phyloP scores from a whole-genome alignment of 2,888 invertebrate genomes.

The Perizoma affinitatum region DNA sequence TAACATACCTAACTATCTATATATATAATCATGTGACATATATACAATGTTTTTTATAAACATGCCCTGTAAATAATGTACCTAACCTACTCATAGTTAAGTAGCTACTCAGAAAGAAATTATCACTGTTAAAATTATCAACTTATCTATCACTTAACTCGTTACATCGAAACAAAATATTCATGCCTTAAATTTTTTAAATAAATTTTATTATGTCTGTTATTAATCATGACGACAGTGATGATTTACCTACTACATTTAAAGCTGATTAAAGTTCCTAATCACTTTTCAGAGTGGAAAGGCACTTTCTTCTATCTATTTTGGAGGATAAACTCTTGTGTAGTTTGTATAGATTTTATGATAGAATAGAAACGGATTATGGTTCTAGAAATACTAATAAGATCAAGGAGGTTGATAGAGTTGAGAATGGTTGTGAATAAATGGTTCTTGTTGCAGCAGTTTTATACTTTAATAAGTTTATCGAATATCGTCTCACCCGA shows the following conservation, averaged over 20 bases:
- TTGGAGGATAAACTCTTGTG: conserved; percentile 43
- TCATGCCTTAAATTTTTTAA: conserved; percentile 38
- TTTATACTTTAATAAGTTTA: conserved; percentile 41
- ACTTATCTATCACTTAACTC: conserved; percentile 22
- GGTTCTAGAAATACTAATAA: conserved; percentile 34
- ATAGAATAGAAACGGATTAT: conserved; percentile 34
- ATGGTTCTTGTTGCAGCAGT: conserved; percentile 66
- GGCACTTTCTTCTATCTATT: conserved; percentile 27
- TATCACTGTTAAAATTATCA: conserved; percentile 18
- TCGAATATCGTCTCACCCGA: conserved; percentile 23
- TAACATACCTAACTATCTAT: no score
- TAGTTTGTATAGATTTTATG: conserved; percentile 42
- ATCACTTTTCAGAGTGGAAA: conserved; percentile 15
- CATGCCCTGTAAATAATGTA: not conserved
- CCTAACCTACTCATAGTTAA: not conserved
- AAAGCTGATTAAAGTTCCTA: conserved; percentile 26
- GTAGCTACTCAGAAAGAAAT: conserved; percentile 1
- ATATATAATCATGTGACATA: no score
- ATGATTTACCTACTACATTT: conserved; percentile 10
- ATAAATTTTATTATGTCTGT: conserved; percentile 27
- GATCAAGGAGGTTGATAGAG: conserved; percentile 49
- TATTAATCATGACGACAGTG: conserved; percentile 28
- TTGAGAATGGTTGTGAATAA: conserved; percentile 72
- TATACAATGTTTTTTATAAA: no score
- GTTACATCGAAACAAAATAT: conserved; percentile 38